These are phyloP conservation scores for Mobula hypostoma DNA, from an alignment of 2,113 vertebrate genomes.

Conservation along the genomic window DNA sequence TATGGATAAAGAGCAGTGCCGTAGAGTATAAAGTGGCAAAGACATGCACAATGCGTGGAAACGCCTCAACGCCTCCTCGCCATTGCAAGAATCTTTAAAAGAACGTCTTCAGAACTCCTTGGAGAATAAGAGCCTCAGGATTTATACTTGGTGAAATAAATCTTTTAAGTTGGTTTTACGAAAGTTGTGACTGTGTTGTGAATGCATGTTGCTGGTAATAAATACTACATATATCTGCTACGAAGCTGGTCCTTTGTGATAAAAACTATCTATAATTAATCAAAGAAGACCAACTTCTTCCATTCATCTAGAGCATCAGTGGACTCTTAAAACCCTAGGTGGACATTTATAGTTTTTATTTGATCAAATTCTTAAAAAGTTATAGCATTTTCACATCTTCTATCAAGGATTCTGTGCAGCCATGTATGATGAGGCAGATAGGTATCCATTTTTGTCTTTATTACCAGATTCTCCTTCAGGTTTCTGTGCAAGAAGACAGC, in stretches of 20 bases:
- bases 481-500: not conserved
- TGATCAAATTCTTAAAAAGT: not conserved
- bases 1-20: not conserved
- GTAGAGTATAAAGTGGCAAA: no score
- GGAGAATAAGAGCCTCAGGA: not conserved
- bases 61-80: not conserved
- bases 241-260: constrained; percentile 3
- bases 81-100: not conserved
- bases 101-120: not conserved
- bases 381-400: not conserved
- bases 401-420: not conserved
- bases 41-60: not conserved
- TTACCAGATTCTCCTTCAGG: not conserved
- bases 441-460: not conserved
- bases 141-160: not conserved
- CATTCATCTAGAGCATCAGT: not conserved
- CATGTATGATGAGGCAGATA: not conserved
- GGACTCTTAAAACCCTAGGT: not conserved
- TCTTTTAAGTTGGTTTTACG: not conserved
- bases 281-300: not conserved
- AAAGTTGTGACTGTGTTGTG: not conserved
- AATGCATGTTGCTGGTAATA: not conserved
- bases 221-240: not conserved
- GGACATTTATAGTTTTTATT: not conserved
- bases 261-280: constrained; percentile 30